A percentile compares a stretch with the other conserved stretches of the same genome.
Evolutionary conservation across 2,113 vertebrate species (phyloP).

Genomic region (Lampris incognitus): DNA sequence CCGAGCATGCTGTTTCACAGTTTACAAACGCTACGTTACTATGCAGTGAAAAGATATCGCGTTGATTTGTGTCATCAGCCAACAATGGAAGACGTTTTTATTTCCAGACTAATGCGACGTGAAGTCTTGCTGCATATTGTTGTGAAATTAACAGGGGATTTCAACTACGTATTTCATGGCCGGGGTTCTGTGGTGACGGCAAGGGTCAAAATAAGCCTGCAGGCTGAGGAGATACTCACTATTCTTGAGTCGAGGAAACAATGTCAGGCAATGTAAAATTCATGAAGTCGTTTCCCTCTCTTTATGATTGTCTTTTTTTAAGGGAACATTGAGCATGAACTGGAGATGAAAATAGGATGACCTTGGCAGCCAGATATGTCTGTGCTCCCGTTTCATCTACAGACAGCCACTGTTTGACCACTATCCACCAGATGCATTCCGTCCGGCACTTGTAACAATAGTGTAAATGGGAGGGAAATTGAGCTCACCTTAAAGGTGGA

Average conservation of each 20-base stretch:
- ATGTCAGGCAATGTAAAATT: slow-evolving; percentile 45
- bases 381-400: slow-evolving; percentile 70
- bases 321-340: slow-evolving; percentile 41
- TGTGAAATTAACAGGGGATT: neutral
- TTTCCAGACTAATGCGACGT: neutral
- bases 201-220: slow-evolving; percentile 34
- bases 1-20: neutral
- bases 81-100: slow-evolving; percentile 3
- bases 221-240: slow-evolving; percentile 39
- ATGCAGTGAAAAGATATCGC: neutral
- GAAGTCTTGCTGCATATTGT: neutral
- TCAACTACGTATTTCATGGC: neutral
- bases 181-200: slow-evolving; percentile 4
- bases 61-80: neutral
- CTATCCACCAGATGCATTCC: slow-evolving; percentile 72
- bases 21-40: slow-evolving; percentile 34
- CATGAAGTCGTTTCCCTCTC: slow-evolving; percentile 55
- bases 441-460: slow-evolving; percentile 81
- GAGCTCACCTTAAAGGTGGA: slow-evolving; percentile 83
- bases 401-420: slow-evolving; percentile 79
- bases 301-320: slow-evolving; percentile 43
- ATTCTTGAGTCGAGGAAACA: slow-evolving; percentile 37
- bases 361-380: slow-evolving; percentile 78
- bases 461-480: slow-evolving; percentile 85
- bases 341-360: slow-evolving; percentile 67